Percentiles rank a stretch among this genome's conserved stretches.
These are phyloP conservation scores for Macrocentrus cingulum DNA, from an alignment of 1,140 invertebrate species.

Conservation along the genomic window DNA sequence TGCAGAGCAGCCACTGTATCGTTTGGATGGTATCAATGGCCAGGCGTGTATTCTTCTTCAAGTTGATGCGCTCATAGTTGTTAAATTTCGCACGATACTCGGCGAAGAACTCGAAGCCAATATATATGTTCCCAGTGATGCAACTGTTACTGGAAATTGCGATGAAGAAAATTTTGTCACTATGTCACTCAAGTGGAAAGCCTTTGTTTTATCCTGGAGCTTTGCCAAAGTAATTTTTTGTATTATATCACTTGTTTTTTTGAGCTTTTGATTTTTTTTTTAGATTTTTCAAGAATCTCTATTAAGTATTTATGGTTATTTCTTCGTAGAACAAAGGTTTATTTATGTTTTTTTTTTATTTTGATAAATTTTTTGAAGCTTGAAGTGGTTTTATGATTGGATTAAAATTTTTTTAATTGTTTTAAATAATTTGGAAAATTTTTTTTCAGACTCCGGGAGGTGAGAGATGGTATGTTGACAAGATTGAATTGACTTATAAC, in stretches of 20 bases:
- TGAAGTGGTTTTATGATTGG: too few relatives aligned
- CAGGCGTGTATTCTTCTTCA: conserved; percentile 70
- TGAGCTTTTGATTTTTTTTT: conserved; percentile 8
- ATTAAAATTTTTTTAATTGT: too few relatives aligned
- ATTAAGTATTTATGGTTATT: too few relatives aligned
- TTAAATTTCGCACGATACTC: conserved; percentile 68
- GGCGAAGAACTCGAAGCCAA: conserved; percentile 66
- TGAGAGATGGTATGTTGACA: conserved; percentile 81
- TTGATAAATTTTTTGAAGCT: too few relatives aligned
- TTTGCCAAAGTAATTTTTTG: conserved; percentile 68
- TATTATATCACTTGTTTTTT: not conserved
- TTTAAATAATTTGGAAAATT: too few relatives aligned
- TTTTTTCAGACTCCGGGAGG: conserved; percentile 73
- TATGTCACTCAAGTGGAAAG: conserved; percentile 71
- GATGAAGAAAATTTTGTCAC: conserved; percentile 69
- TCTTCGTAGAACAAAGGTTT: too few relatives aligned
- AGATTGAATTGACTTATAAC: conserved; percentile 67
- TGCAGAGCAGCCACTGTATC: conserved; percentile 60
- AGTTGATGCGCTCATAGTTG: conserved; percentile 67
- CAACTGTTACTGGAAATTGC: conserved; percentile 67
- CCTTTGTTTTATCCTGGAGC: conserved; percentile 68
- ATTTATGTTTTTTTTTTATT: too few relatives aligned
- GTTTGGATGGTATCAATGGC: conserved; percentile 64
- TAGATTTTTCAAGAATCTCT: too few relatives aligned
- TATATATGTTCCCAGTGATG: conserved; percentile 67